Base-by-base conservation (phyloP, 2,113 vertebrate species). In the Rhinopomastus cyanomelas region DNA sequence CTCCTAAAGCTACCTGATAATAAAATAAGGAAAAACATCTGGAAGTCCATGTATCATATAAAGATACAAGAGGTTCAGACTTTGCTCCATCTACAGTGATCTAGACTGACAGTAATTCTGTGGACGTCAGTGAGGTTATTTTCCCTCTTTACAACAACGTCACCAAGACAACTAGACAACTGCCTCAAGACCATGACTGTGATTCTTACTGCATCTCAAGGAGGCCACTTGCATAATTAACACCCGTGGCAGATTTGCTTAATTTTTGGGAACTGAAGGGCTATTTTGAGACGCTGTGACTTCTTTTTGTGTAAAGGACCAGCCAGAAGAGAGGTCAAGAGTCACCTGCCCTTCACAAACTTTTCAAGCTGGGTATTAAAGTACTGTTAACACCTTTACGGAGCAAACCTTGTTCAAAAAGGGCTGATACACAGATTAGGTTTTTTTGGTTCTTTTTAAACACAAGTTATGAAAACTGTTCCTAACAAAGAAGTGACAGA, bases 121-220 rank as follows among this genome's bases (percentile, higher is more conserved):
- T 3, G 3, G 67, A 90, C 83, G 80, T 16, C 11, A 3, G 29
- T 49, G 55, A 34, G 5, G 15, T 48, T 19, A 49, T 81, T 85
- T 51, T 81, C 60, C 52, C 52, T 34, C 44, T 69, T 90, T 91
- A 61, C 39, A 74, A 51, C 53, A 56, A 16, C 1, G 1, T 49
- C 62, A 81, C 36, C 6, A 18, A 89, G n/a, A n/a, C n/a, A 90
- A 61, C 18, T 48, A 81, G 77, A 75, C n/a, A 75, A 73, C 1
- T 66, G 71, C 67, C 64, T 87, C 64, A 82, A 69, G 59, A 86
- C 44, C 15, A 48, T 52, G 88, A 78, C 9, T n/a, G 42, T 56
- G 37, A 82, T 49, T 91, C 84, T 91, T 72, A 71, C 86, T 66
- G 85, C 53, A 92, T 37, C 66, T 84, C 87, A 81, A 71, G 69